Evolutionary conservation across 2,888 invertebrate genomes (phyloP).

Genomic region (Platerodrilus igneus): DNA sequence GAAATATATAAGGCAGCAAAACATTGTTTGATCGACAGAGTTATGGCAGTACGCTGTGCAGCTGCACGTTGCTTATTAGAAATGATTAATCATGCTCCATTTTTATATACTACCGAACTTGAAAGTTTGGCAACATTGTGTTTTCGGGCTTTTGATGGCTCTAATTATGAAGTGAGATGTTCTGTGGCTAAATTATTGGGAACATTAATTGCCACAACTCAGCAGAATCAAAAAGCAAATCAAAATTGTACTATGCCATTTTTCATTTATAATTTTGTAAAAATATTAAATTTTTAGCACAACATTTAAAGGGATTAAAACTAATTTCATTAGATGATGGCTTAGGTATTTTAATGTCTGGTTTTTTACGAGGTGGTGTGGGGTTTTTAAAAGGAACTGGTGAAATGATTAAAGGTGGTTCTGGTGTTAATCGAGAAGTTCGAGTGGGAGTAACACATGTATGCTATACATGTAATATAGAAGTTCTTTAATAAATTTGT

Average conservation of each 20-base stretch:
- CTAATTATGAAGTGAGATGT: constrained; percentile 88
- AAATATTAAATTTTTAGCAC: constrained; percentile 42
- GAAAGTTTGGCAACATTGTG: constrained; percentile 90
- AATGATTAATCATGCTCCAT: constrained; percentile 81
- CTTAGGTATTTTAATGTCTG: constrained; percentile 84
- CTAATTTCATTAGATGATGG: constrained; percentile 85
- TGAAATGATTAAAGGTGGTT: constrained; percentile 93
- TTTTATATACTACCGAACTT: constrained; percentile 81
- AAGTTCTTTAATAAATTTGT: constrained; percentile 27
- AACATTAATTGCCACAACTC: constrained; percentile 78
- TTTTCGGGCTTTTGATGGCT: constrained; percentile 85
- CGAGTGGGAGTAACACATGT: constrained; percentile 96
- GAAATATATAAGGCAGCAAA: constrained; percentile 90
- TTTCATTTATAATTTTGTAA: background rate
- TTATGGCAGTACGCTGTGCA: constrained; percentile 88
- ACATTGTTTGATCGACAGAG: constrained; percentile 84
- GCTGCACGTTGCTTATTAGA: constrained; percentile 87
- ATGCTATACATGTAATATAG: no score
- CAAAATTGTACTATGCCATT: constrained; percentile 42
- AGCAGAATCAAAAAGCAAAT: constrained; percentile 60
- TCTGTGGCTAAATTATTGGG: constrained; percentile 90
- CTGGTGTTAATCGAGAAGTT: constrained; percentile 90
- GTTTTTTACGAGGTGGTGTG: constrained; percentile 89
- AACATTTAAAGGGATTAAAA: constrained; percentile 60
- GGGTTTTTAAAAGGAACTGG: constrained; percentile 90